Evolutionary conservation across 2,888 invertebrate genomes (phyloP).

Genomic region (Dione juno): DNA sequence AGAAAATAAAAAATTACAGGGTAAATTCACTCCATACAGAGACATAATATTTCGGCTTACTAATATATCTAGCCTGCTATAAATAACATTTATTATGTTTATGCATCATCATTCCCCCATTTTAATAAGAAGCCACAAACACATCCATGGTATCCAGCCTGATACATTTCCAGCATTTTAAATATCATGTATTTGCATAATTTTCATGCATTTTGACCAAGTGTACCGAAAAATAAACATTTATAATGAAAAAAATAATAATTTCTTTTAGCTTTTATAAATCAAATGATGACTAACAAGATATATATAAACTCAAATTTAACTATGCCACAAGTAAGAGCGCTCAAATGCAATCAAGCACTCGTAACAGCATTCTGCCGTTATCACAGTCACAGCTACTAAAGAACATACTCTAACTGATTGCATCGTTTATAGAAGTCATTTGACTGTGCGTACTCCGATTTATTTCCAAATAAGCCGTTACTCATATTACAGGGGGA

Average conservation of each 20-base stretch:
- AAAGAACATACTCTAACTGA: slow-evolving; percentile 75
- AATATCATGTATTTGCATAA: no score
- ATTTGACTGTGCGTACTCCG: slow-evolving; percentile 65
- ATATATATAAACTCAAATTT: slow-evolving; percentile 13
- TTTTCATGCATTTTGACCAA: no score
- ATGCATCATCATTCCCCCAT: no score
- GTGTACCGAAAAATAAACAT: not conserved
- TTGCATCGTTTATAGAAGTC: slow-evolving; percentile 71
- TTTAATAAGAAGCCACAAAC: no score
- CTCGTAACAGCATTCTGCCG: slow-evolving; percentile 52
- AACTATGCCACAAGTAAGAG: not conserved
- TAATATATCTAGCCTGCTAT: no score
- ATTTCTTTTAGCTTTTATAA: slow-evolving; percentile 13
- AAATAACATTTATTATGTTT: no score
- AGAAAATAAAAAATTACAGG: no score
- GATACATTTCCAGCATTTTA: no score
- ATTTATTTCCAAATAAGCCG: slow-evolving; percentile 71
- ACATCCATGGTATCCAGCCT: no score
- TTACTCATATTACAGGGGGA: slow-evolving; percentile 77
- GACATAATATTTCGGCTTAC: no score
- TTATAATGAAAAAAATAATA: not conserved
- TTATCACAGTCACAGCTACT: slow-evolving; percentile 56
- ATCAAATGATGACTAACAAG: slow-evolving; percentile 20
- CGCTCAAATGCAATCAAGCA: slow-evolving; percentile 22
- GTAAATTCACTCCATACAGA: no score